Evolutionary conservation across 2,888 invertebrate genomes (phyloP).

Genomic region (Ophion slaviceki): DNA sequence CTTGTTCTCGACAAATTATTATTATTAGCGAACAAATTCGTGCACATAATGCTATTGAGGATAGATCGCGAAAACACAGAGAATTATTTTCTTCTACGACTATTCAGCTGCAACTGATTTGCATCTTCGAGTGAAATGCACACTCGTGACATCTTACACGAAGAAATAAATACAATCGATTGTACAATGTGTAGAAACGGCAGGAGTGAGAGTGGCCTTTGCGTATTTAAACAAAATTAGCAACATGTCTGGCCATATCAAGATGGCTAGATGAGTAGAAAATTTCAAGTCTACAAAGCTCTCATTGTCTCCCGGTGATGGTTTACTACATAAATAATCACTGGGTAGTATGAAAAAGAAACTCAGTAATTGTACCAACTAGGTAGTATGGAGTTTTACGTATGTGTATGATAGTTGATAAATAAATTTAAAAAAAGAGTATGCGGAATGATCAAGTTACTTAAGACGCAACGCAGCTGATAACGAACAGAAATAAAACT

Average conservation of each 20-base stretch:
- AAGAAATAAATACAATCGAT: background rate
- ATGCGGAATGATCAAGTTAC: background rate
- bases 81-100: background rate
- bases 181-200: conserved; percentile 5
- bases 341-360: conserved; percentile 5
- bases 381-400: conserved; percentile 43
- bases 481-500: background rate
- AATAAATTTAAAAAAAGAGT: conserved; percentile 7
- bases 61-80: background rate
- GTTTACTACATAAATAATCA: conserved; percentile 11
- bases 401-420: conserved; percentile 39
- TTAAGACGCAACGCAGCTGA: background rate
- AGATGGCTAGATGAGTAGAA: conserved; percentile 32
- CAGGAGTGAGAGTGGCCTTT: conserved; percentile 27
- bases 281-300: background rate
- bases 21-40: background rate
- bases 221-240: conserved; percentile 1
- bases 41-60: background rate
- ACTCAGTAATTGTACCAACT: conserved; percentile 60
- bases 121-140: background rate
- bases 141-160: background rate
- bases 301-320: conserved; percentile 5
- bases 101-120: background rate
- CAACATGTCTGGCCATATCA: conserved; percentile 16
- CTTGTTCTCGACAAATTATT: background rate